phyloP scores from a whole-genome alignment of 2,797 vertebrate species.

The Sebastes nivosus region DNA sequence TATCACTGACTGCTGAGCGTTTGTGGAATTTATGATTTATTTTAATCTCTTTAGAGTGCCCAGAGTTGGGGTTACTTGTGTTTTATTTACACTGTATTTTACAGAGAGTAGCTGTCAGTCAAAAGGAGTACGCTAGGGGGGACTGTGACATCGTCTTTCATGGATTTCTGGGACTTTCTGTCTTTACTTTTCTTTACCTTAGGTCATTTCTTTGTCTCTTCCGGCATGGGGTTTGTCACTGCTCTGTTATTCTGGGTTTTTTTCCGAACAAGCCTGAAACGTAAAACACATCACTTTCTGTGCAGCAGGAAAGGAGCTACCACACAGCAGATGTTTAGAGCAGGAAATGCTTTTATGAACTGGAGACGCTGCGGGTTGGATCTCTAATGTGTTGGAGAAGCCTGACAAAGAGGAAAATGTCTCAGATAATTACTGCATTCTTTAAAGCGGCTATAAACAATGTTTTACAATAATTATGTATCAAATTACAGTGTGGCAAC shows the following conservation, averaged over 20 bases:
- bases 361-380: background rate
- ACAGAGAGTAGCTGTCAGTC: background rate
- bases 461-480: background rate
- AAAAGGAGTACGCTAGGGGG: background rate
- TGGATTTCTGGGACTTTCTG: background rate
- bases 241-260: background rate
- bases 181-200: background rate
- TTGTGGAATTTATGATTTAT: background rate
- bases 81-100: background rate
- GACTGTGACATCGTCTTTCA: background rate
- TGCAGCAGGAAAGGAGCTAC: background rate
- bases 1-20: no score
- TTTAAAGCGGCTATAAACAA: background rate
- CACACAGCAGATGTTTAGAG: background rate
- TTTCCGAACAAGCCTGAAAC: background rate
- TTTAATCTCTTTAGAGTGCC: background rate
- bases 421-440: background rate
- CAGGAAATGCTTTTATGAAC: background rate
- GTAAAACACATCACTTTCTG: background rate
- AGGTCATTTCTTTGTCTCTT: background rate
- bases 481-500: background rate
- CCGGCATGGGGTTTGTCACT: background rate
- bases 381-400: conserved; percentile 2
- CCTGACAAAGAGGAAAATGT: background rate
- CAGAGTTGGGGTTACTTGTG: background rate